A percentile compares a stretch with the other conserved stretches of the same genome.
Evolutionary conservation across 2,113 vertebrate species (phyloP).

Genomic region (Semicossyphus pulcher): DNA sequence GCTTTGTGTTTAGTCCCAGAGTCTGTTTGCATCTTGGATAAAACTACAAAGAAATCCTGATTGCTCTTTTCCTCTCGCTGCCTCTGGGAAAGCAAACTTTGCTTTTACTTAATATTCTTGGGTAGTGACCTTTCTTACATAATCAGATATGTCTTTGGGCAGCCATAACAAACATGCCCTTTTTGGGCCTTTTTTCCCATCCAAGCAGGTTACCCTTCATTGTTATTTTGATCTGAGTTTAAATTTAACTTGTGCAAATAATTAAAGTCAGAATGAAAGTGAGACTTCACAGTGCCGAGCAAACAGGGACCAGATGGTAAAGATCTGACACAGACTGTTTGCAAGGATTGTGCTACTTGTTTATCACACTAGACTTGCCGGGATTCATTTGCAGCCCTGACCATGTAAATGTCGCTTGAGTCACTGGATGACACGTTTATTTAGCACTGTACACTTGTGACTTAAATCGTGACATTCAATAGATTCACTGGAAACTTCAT

Average conservation of each 20-base stretch:
- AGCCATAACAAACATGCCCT: neutral
- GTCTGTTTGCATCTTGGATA: neutral
- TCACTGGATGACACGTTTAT: too few relatives aligned
- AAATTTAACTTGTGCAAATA: too few relatives aligned
- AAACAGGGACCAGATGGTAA: neutral
- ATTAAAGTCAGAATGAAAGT: neutral
- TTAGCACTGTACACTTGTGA: too few relatives aligned
- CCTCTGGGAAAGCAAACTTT: neutral
- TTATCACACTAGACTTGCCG: neutral
- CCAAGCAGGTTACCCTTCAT: too few relatives aligned
- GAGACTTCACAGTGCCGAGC: neutral
- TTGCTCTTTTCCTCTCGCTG: neutral
- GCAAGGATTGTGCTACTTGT: neutral
- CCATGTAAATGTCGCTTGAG: neutral
- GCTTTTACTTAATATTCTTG: neutral
- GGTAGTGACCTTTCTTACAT: neutral
- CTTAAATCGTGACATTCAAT: too few relatives aligned
- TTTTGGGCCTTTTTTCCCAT: neutral
- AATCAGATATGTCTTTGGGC: neutral
- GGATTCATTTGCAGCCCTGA: neutral
- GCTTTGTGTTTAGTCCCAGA: too few relatives aligned
- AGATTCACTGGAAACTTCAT: too few relatives aligned
- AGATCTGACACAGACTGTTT: neutral
- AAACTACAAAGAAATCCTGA: neutral
- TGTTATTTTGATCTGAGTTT: too few relatives aligned